These are phyloP conservation scores for Scolopax mira DNA, from an alignment of 2,113 vertebrate genomes.

Conservation along the genomic window DNA sequence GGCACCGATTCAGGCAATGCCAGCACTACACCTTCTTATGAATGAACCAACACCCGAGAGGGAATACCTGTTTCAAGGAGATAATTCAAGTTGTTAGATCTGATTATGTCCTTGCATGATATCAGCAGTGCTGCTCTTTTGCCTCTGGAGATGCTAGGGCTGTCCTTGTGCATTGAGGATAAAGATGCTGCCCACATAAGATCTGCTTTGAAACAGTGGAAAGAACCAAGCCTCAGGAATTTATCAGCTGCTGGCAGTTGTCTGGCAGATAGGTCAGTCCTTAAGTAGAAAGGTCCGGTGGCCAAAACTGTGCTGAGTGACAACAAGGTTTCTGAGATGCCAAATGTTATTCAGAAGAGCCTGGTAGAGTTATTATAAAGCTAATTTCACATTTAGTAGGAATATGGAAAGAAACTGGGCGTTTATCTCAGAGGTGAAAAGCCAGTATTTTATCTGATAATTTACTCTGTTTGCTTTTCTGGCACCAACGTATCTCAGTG, in stretches of 20 bases:
- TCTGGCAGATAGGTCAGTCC: background rate
- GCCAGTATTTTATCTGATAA: background rate
- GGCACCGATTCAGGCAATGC: background rate
- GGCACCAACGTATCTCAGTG: background rate
- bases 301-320: background rate
- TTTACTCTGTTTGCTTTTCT: background rate
- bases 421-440: background rate
- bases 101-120: background rate
- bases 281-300: background rate
- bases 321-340: background rate
- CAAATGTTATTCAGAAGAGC: background rate
- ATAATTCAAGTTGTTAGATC: background rate
- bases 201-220: background rate
- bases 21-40: background rate
- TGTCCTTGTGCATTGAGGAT: background rate
- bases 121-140: background rate
- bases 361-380: background rate
- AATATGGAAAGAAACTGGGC: background rate
- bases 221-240: background rate
- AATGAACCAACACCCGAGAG: background rate
- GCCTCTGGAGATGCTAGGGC: background rate
- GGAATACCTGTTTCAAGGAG: background rate
- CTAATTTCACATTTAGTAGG: background rate
- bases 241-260: background rate
- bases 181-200: accelerated